A percentile compares a stretch with the other conserved stretches of the same genome.
Conservation (phyloP, 2,797 vertebrate species). For the Intellagama lesueurii region DNA sequence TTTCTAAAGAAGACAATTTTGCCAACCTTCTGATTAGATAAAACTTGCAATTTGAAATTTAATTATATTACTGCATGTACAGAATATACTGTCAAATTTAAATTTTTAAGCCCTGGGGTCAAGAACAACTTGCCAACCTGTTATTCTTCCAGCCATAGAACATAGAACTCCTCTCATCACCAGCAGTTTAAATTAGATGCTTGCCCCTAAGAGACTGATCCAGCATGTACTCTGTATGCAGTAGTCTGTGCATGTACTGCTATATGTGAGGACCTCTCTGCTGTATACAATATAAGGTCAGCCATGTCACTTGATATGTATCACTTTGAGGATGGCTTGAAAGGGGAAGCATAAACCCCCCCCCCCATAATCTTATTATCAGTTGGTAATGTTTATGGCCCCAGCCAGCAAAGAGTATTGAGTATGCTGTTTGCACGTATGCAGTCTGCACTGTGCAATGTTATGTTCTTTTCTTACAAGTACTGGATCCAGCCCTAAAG, state of each 20-base stretch:
- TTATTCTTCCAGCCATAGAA: not conserved
- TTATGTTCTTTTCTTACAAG: not conserved
- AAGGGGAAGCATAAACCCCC: not conserved
- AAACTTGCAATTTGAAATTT: not conserved
- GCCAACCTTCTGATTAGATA: not conserved
- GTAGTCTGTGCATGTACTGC: not conserved
- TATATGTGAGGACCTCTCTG: not conserved
- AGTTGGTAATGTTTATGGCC: not conserved
- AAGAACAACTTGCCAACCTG: not conserved
- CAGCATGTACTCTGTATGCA: not conserved
- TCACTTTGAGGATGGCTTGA: not conserved
- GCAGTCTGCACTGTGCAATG: not conserved
- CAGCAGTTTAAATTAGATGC: not conserved
- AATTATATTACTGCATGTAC: not conserved
- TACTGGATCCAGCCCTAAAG: not conserved
- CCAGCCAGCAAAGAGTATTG: not conserved
- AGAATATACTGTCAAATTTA: not conserved
- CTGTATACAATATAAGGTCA: not conserved
- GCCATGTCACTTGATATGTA: not conserved
- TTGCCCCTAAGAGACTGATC: not conserved
- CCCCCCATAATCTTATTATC: not conserved
- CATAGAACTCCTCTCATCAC: not conserved
- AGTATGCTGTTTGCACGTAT: not conserved
- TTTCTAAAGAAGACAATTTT: not conserved
- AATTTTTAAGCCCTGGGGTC: not conserved